Percentiles rank a stretch among this genome's conserved stretches.
phyloP scores from a whole-genome alignment of 1,140 invertebrate genomes.

The Charaxes varanes region DNA sequence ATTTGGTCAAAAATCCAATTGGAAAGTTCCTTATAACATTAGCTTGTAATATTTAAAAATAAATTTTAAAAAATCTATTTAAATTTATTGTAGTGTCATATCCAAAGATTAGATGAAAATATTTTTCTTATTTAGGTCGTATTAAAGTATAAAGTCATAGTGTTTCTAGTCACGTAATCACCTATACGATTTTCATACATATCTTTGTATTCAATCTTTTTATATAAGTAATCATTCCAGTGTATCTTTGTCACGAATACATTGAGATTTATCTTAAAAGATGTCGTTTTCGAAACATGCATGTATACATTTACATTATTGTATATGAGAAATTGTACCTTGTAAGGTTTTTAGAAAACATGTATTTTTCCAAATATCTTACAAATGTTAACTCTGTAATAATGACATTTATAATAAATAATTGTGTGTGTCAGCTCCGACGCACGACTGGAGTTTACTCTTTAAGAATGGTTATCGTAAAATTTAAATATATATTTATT shows the following conservation, averaged over 20 bases:
- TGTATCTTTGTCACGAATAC: slow-evolving; percentile 25
- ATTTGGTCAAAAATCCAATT: no score
- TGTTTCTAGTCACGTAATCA: slow-evolving; percentile 36
- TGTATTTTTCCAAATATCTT: no score
- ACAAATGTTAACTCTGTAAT: no score
- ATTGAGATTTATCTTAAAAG: slow-evolving; percentile 16
- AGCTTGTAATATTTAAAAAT: slow-evolving; percentile 13
- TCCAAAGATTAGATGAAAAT: slow-evolving; percentile 13
- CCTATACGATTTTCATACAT: slow-evolving; percentile 40
- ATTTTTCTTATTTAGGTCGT: slow-evolving; percentile 14
- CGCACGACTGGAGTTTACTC: slow-evolving; percentile 15
- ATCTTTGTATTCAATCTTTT: slow-evolving; percentile 49
- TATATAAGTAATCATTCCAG: slow-evolving; percentile 69
- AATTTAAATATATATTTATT: no score
- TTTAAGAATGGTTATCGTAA: no score
- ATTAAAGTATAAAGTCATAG: slow-evolving; percentile 7
- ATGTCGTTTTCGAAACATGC: no score
- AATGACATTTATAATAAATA: no score
- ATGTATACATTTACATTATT: no score
- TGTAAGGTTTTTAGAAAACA: no score
- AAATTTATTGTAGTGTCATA: slow-evolving; percentile 19
- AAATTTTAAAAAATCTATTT: slow-evolving; percentile 7
- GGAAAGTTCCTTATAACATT: slow-evolving; percentile 15
- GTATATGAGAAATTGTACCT: no score
- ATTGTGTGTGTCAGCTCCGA: slow-evolving; percentile 15